Evolutionary conservation across 2,113 vertebrate species (phyloP), one percentile per base, ranked within the genome.

Genomic region (Upupa epops): DNA sequence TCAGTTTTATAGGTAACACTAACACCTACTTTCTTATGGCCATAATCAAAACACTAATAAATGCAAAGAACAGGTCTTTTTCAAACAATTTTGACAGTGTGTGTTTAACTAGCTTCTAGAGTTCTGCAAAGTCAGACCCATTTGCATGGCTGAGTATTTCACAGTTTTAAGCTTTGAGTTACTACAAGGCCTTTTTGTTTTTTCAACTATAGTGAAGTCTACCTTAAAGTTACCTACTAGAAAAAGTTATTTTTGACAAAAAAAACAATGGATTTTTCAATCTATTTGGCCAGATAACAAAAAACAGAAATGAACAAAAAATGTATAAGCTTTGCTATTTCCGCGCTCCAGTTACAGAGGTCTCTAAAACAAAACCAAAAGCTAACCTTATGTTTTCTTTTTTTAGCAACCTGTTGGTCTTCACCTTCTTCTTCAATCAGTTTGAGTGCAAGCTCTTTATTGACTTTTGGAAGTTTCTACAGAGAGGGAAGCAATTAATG

Each of bases 371-470:
- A 49, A 87, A 48, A 68, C 48, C 10, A 49, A 87, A 48, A 68
- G 40, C 68, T 94, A 87, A 99, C 99, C 98, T 99, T 99, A 82
- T 97, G 98, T 94, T 99, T 99, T 97, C 98, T 99, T 94, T 97
- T 99, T 94, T 96, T 98, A 11, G 90, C 68, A 21, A 96, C 83
- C 70, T 96, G 93, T 37, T 97, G 97, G 3, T 97, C 97, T 6
- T 98, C 97, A 18, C 98, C 98, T 28, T 98, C 98, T 71, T 99
- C 98, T 92, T 99, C 99, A 86, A 99, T 99, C 81, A 99, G 97
- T 92, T 99, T 99, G 60, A 99, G 98, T 13, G 99, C 99, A 92
- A 99, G 96, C 16, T 98, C 98, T 96, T 99, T 99, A 97, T 99
- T 99, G 83, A 99, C 99, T 94, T 98, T 98, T 2, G 99, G 99